Percentiles rank a stretch among this genome's conserved stretches.
These are phyloP conservation scores for Vireo altiloquus DNA, from an alignment of 2,113 vertebrate genomes.

Conservation along the genomic window DNA sequence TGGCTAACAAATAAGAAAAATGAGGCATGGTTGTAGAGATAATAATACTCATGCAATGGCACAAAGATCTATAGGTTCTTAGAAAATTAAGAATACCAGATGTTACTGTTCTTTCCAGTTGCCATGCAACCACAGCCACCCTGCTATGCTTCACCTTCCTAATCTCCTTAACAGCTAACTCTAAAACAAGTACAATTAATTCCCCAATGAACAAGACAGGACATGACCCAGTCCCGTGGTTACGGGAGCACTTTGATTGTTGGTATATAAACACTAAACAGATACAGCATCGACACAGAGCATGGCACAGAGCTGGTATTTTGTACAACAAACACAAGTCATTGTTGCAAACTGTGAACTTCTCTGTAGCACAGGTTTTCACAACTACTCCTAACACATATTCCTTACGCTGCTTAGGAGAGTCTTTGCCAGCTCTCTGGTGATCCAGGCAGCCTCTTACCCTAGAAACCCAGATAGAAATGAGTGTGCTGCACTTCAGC, in stretches of 20 bases:
- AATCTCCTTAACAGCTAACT: constrained; percentile 48
- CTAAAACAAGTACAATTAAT: constrained; percentile 46
- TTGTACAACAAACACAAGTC: neutral
- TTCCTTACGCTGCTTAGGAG: neutral
- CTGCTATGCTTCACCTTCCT: constrained; percentile 36
- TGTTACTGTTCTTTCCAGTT: constrained; percentile 44
- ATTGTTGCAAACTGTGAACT: neutral
- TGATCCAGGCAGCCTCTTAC: neutral
- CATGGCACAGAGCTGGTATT: neutral
- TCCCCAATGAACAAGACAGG: constrained; percentile 20
- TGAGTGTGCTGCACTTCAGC: neutral
- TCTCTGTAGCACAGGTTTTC: neutral
- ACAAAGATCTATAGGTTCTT: neutral
- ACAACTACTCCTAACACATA: neutral
- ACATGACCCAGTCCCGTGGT: neutral
- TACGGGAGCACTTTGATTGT: neutral
- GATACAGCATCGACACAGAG: neutral
- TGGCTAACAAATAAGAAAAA: neutral
- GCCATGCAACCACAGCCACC: constrained; percentile 50
- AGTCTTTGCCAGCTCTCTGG: neutral
- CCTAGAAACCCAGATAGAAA: neutral
- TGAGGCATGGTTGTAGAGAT: neutral
- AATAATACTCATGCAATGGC: neutral
- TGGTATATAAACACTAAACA: neutral
- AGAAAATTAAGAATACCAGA: constrained; percentile 35